Evolutionary conservation across 2,888 invertebrate species (phyloP).

Genomic region (Caenorhabditis sp.): DNA sequence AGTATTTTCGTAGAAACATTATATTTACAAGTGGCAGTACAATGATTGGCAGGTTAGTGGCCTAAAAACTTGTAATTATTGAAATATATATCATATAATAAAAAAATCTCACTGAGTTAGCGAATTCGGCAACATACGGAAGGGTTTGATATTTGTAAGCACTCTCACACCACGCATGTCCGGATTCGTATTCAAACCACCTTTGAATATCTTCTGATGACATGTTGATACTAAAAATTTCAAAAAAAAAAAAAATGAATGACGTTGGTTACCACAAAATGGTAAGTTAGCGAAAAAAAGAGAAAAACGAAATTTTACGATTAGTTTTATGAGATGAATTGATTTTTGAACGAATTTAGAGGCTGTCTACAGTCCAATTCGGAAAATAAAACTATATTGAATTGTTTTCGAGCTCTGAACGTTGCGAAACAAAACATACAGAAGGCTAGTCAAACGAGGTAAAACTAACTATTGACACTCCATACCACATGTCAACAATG

Average conservation of each 20-base stretch:
- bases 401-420: no score
- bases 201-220: background rate
- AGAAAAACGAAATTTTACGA: background rate
- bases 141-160: conserved; percentile 69
- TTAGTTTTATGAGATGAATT: background rate
- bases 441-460: background rate
- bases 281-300: background rate
- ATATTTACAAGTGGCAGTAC: conserved; percentile 65
- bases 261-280: no score
- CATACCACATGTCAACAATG: background rate
- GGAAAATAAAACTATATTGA: background rate
- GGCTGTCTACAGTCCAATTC: no score
- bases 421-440: background rate
- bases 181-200: conserved; percentile 68
- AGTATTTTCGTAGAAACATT: conserved; percentile 59
- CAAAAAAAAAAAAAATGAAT: background rate
- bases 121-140: conserved; percentile 66
- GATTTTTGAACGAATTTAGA: background rate
- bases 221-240: background rate
- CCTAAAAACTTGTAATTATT: conserved; percentile 33
- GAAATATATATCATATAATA: background rate
- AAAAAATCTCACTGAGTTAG: conserved; percentile 54
- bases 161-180: conserved; percentile 68
- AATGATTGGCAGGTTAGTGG: conserved; percentile 68
- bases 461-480: background rate